Conservation (phyloP, 2,797 vertebrate genomes). For the Scarus forsteni region DNA sequence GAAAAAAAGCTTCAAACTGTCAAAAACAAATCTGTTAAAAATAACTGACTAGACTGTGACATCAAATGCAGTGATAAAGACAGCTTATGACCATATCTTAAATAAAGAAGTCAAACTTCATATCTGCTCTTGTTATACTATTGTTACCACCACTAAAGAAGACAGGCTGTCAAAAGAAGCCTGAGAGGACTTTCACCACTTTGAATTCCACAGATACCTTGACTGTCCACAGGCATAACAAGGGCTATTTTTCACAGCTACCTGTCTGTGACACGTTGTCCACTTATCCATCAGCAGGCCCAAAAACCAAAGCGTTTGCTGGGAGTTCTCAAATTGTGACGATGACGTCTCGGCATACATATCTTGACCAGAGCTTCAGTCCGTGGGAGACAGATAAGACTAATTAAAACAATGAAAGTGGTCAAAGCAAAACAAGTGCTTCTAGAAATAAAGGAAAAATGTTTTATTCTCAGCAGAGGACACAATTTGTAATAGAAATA, state of each 20-base stretch:
- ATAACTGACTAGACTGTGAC: background rate
- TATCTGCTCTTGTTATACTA: background rate
- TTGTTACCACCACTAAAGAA: slow-evolving; percentile 31
- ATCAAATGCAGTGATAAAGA: slow-evolving; percentile 16
- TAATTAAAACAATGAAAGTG: slow-evolving; percentile 33
- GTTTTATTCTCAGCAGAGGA: slow-evolving; percentile 2
- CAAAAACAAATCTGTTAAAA: no score
- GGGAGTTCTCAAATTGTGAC: slow-evolving; percentile 61
- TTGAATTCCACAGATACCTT: slow-evolving; percentile 74
- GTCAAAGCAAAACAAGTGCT: slow-evolving; percentile 19
- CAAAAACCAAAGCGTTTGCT: slow-evolving; percentile 70
- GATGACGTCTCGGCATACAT: slow-evolving; percentile 37
- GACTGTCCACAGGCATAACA: slow-evolving; percentile 68
- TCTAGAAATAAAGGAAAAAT: slow-evolving; percentile 4
- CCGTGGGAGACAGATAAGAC: slow-evolving; percentile 14
- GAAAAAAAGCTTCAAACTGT: no score
- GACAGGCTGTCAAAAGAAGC: slow-evolving; percentile 51
- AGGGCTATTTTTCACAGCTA: slow-evolving; percentile 75
- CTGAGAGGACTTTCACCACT: slow-evolving; percentile 54
- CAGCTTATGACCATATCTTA: background rate
- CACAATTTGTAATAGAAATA: slow-evolving; percentile 27
- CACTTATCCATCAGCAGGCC: slow-evolving; percentile 73
- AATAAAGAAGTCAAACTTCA: slow-evolving; percentile 6
- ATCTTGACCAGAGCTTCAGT: slow-evolving; percentile 25
- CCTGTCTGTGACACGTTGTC: slow-evolving; percentile 73